Percentiles rank a stretch among this genome's conserved stretches.
phyloP scores from a whole-genome alignment of 2,113 vertebrate species.

The Cyrtonyx montezumae region DNA sequence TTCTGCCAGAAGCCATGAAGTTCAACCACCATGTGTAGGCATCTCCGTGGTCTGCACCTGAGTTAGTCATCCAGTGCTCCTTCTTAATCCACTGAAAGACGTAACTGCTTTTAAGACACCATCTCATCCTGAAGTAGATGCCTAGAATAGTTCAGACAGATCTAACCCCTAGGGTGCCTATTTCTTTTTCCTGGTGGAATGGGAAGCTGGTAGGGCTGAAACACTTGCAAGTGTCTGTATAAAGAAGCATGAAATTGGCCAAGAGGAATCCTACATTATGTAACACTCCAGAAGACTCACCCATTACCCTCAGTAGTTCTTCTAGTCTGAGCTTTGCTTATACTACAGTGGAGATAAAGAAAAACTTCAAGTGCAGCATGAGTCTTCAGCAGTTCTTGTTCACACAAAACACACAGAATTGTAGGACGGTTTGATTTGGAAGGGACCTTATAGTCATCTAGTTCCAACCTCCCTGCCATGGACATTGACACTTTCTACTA shows the following conservation, averaged over 20 bases:
- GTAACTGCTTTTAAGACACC: not conserved
- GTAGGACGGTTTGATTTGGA: not conserved
- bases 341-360: not conserved
- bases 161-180: not conserved
- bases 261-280: not conserved
- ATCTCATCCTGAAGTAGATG: not conserved
- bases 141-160: not conserved
- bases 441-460: not conserved
- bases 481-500: not conserved
- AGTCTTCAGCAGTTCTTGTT: not conserved
- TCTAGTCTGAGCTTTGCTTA: not conserved
- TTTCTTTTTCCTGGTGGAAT: not conserved
- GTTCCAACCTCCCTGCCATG: not conserved
- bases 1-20: slow-evolving; percentile 15
- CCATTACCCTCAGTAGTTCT: not conserved
- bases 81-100: not conserved
- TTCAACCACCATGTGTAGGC: not conserved
- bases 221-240: not conserved
- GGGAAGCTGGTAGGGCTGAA: not conserved
- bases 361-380: not conserved
- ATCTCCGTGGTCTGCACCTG: not conserved
- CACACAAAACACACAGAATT: not conserved
- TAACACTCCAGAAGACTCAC: not conserved
- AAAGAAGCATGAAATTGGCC: not conserved
- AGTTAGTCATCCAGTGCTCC: not conserved